phyloP scores from a whole-genome alignment of 2,888 invertebrate species.

The Leuctra nigra region DNA sequence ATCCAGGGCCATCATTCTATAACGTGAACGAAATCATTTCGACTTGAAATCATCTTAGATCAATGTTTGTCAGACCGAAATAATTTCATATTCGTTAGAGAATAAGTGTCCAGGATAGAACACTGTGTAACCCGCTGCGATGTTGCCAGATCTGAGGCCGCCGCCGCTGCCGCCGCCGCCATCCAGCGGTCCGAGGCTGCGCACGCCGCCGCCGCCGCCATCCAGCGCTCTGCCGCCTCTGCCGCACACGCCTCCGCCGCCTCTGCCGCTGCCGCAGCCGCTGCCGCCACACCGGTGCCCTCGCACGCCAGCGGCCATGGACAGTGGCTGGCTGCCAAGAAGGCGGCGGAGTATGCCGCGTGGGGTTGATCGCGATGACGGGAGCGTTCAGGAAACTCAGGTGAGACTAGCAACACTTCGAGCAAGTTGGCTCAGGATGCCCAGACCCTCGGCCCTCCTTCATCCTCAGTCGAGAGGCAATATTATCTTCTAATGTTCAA shows the following conservation, averaged over 20 bases:
- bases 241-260: constrained; percentile 9
- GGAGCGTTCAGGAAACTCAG: not conserved
- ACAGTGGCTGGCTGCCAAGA: constrained; percentile 10
- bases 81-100: too few relatives aligned
- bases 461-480: too few relatives aligned
- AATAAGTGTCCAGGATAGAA: too few relatives aligned
- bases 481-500: too few relatives aligned
- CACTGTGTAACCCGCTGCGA: too few relatives aligned
- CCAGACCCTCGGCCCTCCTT: too few relatives aligned
- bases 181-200: constrained; percentile 14
- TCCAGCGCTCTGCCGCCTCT: constrained; percentile 10
- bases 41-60: too few relatives aligned
- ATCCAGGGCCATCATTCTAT: too few relatives aligned
- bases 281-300: constrained; percentile 9
- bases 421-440: too few relatives aligned
- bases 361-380: not conserved
- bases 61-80: too few relatives aligned
- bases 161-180: constrained; percentile 14
- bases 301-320: not conserved
- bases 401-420: too few relatives aligned
- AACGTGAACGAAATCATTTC: too few relatives aligned
- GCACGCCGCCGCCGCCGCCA: constrained; percentile 11
- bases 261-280: constrained; percentile 3
- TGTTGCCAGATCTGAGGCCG: constrained; percentile 13
- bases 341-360: constrained; percentile 13